Percentiles rank a stretch among this genome's conserved stretches.
Conservation (phyloP, 2,888 invertebrate species). For the Rhopalosiphum nymphaeae region DNA sequence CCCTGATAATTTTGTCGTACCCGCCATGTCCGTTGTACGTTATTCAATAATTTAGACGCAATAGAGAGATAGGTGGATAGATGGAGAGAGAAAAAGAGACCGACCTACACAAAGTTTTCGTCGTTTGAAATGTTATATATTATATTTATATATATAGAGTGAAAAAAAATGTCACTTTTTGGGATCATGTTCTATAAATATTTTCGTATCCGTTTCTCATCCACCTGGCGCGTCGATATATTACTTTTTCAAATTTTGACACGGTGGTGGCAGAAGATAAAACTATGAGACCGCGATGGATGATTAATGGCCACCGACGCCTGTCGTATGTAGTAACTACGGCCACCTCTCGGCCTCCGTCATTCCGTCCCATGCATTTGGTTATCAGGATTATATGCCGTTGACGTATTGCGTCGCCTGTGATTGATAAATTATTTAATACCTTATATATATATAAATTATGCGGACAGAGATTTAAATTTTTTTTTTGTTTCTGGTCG, state of each 20-base stretch:
- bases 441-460: conserved; percentile 5
- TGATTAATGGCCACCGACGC: conserved; percentile 59
- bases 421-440: conserved; percentile 64
- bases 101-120: conserved; percentile 32
- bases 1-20: conserved; percentile 1
- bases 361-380: conserved; percentile 38
- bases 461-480: neutral
- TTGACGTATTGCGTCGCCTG: conserved; percentile 63
- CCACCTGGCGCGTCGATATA: conserved; percentile 51
- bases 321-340: conserved; percentile 27
- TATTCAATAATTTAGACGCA: conserved; percentile 27
- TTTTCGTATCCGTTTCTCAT: conserved; percentile 44
- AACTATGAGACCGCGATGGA: conserved; percentile 61
- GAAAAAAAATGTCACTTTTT: conserved; percentile 47
- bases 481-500: neutral
- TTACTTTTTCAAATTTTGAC: conserved; percentile 56
- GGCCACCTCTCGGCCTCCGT: neutral
- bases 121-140: neutral
- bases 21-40: neutral
- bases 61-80: neutral
- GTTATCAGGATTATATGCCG: conserved; percentile 60
- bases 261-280: conserved; percentile 58
- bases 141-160: neutral
- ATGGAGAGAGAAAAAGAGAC: neutral
- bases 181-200: conserved; percentile 44